Evolutionary conservation across 2,888 invertebrate genomes (phyloP).

Genomic region (Habrosyne pyritoides): DNA sequence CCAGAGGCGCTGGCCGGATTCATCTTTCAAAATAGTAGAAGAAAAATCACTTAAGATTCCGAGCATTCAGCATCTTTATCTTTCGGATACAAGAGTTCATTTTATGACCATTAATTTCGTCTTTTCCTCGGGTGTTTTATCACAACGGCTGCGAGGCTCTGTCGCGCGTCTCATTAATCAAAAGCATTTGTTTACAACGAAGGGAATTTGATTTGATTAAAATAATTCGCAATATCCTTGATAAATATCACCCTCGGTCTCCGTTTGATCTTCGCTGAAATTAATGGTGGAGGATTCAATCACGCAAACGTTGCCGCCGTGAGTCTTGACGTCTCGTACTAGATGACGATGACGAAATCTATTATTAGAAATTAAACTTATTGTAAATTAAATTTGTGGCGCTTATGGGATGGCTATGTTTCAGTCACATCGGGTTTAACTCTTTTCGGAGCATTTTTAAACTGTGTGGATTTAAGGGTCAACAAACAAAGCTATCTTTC

Average conservation of each 20-base stretch:
- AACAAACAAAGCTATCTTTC: slow-evolving; percentile 68
- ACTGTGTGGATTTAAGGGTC: slow-evolving; percentile 48
- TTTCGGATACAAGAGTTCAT: slow-evolving; percentile 82
- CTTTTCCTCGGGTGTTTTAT: slow-evolving; percentile 82
- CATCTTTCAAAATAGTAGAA: slow-evolving; percentile 74
- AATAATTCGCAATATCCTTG: slow-evolving; percentile 84
- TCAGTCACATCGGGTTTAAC: not conserved
- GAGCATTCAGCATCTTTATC: slow-evolving; percentile 82
- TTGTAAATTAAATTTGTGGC: not conserved
- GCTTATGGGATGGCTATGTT: not conserved
- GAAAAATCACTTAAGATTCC: slow-evolving; percentile 81
- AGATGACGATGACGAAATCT: slow-evolving; percentile 34
- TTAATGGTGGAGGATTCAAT: slow-evolving; percentile 83
- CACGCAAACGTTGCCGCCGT: slow-evolving; percentile 71
- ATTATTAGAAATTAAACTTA: slow-evolving; percentile 12
- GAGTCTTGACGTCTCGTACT: slow-evolving; percentile 52
- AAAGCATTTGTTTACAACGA: slow-evolving; percentile 84
- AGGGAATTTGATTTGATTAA: slow-evolving; percentile 84
- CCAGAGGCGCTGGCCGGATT: slow-evolving; percentile 74
- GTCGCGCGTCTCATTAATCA: slow-evolving; percentile 84
- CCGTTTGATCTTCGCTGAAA: slow-evolving; percentile 82
- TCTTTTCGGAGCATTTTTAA: slow-evolving; percentile 30
- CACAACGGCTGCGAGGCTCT: slow-evolving; percentile 79
- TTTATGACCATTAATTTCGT: slow-evolving; percentile 83
- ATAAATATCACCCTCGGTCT: slow-evolving; percentile 84